Evolutionary conservation across 2,797 vertebrate genomes (phyloP).

Genomic region (Micromesistius poutassou): DNA sequence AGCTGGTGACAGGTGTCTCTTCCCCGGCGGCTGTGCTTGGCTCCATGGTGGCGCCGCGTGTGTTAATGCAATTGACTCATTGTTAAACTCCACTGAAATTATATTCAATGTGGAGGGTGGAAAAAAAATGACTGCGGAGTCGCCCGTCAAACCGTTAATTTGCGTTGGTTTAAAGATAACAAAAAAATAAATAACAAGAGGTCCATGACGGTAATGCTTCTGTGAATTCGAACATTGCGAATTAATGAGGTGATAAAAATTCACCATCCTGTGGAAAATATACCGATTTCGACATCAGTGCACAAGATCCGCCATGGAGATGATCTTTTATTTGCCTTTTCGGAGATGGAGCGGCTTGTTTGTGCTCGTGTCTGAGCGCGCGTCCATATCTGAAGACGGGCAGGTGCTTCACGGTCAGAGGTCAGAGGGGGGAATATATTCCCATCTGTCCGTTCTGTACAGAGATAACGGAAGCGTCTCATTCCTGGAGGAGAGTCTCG

Average conservation of each 20-base stretch:
- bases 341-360: constrained; percentile 52
- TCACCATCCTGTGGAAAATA: constrained; percentile 35
- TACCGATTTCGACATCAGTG: constrained; percentile 57
- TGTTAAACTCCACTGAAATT: constrained; percentile 54
- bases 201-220: constrained; percentile 15
- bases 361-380: constrained; percentile 54
- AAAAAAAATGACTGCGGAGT: constrained; percentile 12
- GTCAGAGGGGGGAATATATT: constrained; percentile 56
- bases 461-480: constrained; percentile 54
- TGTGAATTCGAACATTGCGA: constrained; percentile 45
- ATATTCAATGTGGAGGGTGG: constrained; percentile 56
- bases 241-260: constrained; percentile 60
- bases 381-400: constrained; percentile 53
- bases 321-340: constrained; percentile 1
- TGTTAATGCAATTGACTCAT: constrained; percentile 44
- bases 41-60: constrained; percentile 40
- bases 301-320: background rate
- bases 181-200: background rate
- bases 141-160: constrained; percentile 54
- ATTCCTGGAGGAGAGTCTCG: constrained; percentile 56
- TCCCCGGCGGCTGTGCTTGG: constrained; percentile 14
- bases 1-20: constrained; percentile 54
- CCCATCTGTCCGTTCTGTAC: constrained; percentile 64
- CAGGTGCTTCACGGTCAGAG: constrained; percentile 64
- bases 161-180: background rate